A percentile compares a stretch with the other conserved stretches of the same genome.
Evolutionary conservation across 2,113 vertebrate species (phyloP).

Genomic region (Gymnorhina tibicen): DNA sequence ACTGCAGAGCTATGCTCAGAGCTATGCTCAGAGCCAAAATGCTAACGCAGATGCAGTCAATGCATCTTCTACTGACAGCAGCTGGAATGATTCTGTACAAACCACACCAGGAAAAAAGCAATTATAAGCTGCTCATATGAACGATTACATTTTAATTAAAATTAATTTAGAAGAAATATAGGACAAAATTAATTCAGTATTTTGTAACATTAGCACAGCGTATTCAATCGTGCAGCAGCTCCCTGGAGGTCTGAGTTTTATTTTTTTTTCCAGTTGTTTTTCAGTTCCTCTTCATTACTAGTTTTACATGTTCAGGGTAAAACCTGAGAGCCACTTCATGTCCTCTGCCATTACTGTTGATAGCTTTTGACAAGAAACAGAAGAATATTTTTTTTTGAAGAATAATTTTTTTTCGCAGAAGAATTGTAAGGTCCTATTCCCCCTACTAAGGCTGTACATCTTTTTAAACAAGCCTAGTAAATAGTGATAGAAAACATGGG

Average conservation of each 20-base stretch:
- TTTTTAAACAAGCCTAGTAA: neutral
- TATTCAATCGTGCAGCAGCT: neutral
- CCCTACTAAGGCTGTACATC: neutral
- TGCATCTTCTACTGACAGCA: neutral
- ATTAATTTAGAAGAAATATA: slow-evolving; percentile 9
- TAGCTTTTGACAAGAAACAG: neutral
- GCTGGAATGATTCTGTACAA: neutral
- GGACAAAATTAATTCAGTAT: neutral
- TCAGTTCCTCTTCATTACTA: neutral
- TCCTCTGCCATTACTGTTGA: neutral
- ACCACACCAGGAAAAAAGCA: neutral
- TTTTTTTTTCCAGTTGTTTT: neutral
- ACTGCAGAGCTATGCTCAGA: neutral
- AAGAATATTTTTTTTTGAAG: neutral
- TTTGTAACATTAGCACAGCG: neutral
- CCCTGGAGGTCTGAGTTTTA: neutral
- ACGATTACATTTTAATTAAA: neutral
- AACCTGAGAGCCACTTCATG: neutral
- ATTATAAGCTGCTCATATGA: neutral
- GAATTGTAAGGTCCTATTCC: neutral
- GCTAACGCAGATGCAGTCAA: neutral
- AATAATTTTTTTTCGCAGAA: neutral
- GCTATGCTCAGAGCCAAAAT: neutral
- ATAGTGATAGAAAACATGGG: neutral
- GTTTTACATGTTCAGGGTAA: neutral